Evolutionary conservation across 2,113 vertebrate species (phyloP).

Genomic region (Suricata suricatta): DNA sequence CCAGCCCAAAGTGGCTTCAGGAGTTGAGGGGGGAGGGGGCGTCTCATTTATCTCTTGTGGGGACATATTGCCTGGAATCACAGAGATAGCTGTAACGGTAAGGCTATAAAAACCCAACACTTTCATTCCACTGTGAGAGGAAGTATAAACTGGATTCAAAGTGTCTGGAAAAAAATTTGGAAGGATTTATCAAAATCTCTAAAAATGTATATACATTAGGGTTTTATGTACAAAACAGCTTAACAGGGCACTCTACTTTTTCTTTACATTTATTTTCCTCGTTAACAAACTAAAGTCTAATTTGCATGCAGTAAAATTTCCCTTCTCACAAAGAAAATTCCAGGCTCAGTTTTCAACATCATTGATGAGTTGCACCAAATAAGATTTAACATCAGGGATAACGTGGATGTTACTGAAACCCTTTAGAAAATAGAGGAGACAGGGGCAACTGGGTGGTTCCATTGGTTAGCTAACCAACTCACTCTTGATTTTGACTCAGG

Average conservation of each 20-base stretch:
- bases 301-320: background rate
- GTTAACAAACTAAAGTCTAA: background rate
- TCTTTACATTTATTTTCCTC: background rate
- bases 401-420: background rate
- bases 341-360: background rate
- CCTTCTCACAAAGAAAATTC: background rate
- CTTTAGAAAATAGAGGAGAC: background rate
- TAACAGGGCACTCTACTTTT: background rate
- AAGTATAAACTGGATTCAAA: background rate
- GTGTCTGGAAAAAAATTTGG: background rate
- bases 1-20: background rate
- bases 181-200: background rate
- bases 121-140: background rate
- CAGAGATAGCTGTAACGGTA: rapidly evolving
- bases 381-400: no score
- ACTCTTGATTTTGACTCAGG: no score
- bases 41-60: background rate
- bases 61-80: background rate
- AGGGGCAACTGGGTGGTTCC: no score
- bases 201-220: background rate
- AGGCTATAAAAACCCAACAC: background rate
- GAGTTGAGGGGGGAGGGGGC: background rate
- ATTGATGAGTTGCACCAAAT: background rate
- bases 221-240: background rate
- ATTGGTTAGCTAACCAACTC: no score